These are phyloP conservation scores for Sisyra terminalis DNA, from an alignment of 2,888 invertebrate species.

Conservation along the genomic window DNA sequence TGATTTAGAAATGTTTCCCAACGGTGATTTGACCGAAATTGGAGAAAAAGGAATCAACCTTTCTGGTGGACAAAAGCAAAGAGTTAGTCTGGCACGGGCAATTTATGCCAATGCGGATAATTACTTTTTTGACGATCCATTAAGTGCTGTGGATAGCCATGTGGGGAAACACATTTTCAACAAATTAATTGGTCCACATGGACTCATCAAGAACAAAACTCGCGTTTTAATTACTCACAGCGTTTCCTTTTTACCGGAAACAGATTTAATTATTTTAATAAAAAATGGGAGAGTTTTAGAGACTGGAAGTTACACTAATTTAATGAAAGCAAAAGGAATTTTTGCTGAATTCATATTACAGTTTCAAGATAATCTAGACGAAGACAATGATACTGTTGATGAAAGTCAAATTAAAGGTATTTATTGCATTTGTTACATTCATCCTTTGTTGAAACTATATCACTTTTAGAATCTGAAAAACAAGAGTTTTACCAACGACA, in stretches of 20 bases:
- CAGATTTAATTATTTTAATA: slow-evolving; percentile 80
- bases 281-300: slow-evolving; percentile 79
- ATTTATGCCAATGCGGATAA: slow-evolving; percentile 79
- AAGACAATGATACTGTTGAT: too few relatives aligned
- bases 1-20: slow-evolving; percentile 86
- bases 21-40: slow-evolving; percentile 92
- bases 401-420: too few relatives aligned
- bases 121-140: slow-evolving; percentile 89
- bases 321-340: slow-evolving; percentile 70
- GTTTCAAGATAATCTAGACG: too few relatives aligned
- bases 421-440: too few relatives aligned
- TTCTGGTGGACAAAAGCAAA: slow-evolving; percentile 82
- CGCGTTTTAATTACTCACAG: slow-evolving; percentile 90
- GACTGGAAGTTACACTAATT: slow-evolving; percentile 74
- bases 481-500: too few relatives aligned
- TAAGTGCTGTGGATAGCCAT: slow-evolving; percentile 92
- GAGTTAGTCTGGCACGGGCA: slow-evolving; percentile 81
- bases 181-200: slow-evolving; percentile 69
- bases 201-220: slow-evolving; percentile 60
- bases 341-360: slow-evolving; percentile 73
- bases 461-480: too few relatives aligned
- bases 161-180: slow-evolving; percentile 97
- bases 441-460: too few relatives aligned
- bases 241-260: slow-evolving; percentile 79
- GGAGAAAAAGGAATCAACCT: slow-evolving; percentile 89